Evolutionary conservation across 2,888 invertebrate genomes (phyloP).

Genomic region (Brachypalpus laphriformis): DNA sequence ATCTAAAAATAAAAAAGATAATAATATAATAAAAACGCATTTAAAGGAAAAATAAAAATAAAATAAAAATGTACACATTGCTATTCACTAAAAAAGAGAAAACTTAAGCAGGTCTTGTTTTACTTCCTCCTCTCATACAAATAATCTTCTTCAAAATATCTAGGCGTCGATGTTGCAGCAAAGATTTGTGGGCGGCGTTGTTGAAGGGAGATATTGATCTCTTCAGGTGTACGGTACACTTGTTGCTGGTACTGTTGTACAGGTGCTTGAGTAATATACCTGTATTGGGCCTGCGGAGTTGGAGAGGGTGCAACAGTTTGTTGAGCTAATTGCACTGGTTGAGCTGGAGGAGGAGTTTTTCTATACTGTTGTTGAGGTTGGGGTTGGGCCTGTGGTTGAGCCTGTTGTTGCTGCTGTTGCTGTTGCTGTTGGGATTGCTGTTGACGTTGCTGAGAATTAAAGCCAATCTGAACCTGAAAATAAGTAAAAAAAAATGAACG

Average conservation of each 20-base stretch:
- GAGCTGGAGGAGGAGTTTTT: slow-evolving; percentile 62
- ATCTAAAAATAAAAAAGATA: slow-evolving; percentile 49
- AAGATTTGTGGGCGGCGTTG: slow-evolving; percentile 86
- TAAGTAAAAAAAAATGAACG: background rate
- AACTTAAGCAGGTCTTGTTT: slow-evolving; percentile 16
- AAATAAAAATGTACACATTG: slow-evolving; percentile 60
- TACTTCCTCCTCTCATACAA: slow-evolving; percentile 82
- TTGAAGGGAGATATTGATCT: slow-evolving; percentile 92
- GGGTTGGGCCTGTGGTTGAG: slow-evolving; percentile 80
- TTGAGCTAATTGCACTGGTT: slow-evolving; percentile 61
- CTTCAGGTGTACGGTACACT: slow-evolving; percentile 93
- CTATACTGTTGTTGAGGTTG: slow-evolving; percentile 76
- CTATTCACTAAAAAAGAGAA: slow-evolving; percentile 49
- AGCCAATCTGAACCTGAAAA: slow-evolving; percentile 79
- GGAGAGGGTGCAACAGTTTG: slow-evolving; percentile 80
- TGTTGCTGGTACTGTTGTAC: slow-evolving; percentile 84
- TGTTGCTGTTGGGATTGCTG: slow-evolving; percentile 76
- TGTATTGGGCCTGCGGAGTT: slow-evolving; percentile 81
- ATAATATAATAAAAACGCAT: slow-evolving; percentile 29
- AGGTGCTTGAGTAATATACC: slow-evolving; percentile 81
- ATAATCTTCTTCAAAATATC: slow-evolving; percentile 82
- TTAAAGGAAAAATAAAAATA: slow-evolving; percentile 23
- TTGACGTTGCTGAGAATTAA: slow-evolving; percentile 79
- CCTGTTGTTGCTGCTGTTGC: slow-evolving; percentile 76
- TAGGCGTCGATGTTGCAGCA: slow-evolving; percentile 81